Percentiles rank a stretch among this genome's conserved stretches.
Evolutionary conservation across 35 echinoderm and acorn worm genomes (phyloP).

Genomic region (Anneissia japonica): DNA sequence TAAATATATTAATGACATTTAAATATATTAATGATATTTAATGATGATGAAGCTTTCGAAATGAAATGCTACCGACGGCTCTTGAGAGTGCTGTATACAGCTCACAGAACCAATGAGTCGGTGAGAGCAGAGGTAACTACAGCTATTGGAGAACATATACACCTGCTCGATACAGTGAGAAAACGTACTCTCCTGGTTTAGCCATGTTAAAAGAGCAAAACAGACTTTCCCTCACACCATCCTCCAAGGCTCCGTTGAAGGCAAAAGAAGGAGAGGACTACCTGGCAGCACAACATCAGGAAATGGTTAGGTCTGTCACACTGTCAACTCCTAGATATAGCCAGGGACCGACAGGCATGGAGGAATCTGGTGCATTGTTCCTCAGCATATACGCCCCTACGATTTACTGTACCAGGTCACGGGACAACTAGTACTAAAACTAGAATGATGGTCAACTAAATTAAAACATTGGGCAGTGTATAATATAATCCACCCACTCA

Average conservation of each 20-base stretch:
- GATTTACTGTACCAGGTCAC: conserved; percentile 7
- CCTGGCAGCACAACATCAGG: background rate
- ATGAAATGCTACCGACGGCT: conserved; percentile 12
- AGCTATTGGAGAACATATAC: conserved; percentile 4
- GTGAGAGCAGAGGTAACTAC: conserved; percentile 1
- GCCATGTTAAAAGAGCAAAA: conserved; percentile 1
- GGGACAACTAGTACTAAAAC: conserved; percentile 12
- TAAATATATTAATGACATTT: too few species aligned
- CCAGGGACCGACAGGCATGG: too few species aligned
- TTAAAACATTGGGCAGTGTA: too few species aligned
- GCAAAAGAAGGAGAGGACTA: background rate
- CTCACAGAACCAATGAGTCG: background rate
- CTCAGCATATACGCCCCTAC: background rate
- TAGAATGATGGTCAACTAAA: too few species aligned
- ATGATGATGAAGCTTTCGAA: conserved; percentile 11
- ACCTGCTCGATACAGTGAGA: background rate
- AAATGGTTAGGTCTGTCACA: background rate
- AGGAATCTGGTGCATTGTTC: background rate
- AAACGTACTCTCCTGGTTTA: conserved; percentile 1
- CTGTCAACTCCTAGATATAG: background rate
- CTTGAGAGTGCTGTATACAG: background rate
- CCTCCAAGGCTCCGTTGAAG: conserved; percentile 3
- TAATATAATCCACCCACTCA: too few species aligned
- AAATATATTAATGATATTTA: too few species aligned
- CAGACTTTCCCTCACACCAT: background rate